Evolutionary conservation across 2,888 invertebrate species (phyloP).

Genomic region (Abrostola triplasia): DNA sequence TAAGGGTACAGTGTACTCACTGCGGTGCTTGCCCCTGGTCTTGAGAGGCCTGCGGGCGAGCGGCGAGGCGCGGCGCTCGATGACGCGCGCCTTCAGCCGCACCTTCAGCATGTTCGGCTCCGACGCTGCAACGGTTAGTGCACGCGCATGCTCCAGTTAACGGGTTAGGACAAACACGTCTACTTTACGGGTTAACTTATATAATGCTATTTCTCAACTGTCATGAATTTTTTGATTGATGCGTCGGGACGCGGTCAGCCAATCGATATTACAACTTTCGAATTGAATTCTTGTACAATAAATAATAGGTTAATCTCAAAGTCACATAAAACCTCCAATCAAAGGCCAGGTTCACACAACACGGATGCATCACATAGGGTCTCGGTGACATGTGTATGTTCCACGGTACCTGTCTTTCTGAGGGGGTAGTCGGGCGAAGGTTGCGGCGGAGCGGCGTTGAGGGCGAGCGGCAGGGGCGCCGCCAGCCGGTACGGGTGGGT

Average conservation of each 20-base stretch:
- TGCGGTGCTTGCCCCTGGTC: constrained; percentile 90
- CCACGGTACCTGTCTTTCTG: constrained; percentile 95
- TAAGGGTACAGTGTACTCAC: constrained; percentile 69
- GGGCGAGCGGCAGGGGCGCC: constrained; percentile 85
- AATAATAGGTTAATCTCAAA: constrained; percentile 16
- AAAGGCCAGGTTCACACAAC: constrained; percentile 24
- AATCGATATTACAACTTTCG: constrained; percentile 4
- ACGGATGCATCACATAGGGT: constrained; percentile 38
- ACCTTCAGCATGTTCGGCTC: constrained; percentile 99
- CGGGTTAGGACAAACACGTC: constrained; percentile 28
- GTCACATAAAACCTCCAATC: constrained; percentile 1
- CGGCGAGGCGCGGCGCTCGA: constrained; percentile 97
- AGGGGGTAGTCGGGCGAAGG: constrained; percentile 94
- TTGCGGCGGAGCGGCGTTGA: constrained; percentile 75
- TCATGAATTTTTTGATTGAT: not conserved
- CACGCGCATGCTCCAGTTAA: constrained; percentile 71
- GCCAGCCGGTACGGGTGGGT: constrained; percentile 92
- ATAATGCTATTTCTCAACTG: not conserved
- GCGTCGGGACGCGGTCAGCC: too few species aligned
- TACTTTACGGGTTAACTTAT: not conserved
- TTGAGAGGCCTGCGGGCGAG: constrained; percentile 94
- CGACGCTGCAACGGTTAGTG: constrained; percentile 91
- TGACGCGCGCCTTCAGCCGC: constrained; percentile 97
- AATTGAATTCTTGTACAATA: constrained; percentile 6
- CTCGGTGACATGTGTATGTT: constrained; percentile 2